A percentile compares a stretch with the other conserved stretches of the same genome.
Conservation (phyloP, 2,797 vertebrate species). For the Paguma larvata region DNA sequence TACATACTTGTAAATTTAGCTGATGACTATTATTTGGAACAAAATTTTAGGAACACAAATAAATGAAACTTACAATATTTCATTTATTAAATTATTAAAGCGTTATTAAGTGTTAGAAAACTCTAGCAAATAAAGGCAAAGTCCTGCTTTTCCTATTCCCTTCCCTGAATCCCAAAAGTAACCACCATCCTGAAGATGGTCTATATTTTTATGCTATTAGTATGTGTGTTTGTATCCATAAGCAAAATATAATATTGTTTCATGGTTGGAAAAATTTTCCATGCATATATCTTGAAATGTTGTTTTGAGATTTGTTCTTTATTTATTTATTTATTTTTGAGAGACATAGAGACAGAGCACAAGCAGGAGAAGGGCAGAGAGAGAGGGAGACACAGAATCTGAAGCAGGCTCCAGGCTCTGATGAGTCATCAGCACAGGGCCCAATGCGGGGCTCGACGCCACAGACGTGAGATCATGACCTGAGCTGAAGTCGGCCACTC, state of each 20-base stretch:
- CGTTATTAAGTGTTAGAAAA: neutral
- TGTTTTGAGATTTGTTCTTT: neutral
- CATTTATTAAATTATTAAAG: neutral
- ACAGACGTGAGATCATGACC: too few relatives aligned
- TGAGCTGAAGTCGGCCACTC: too few relatives aligned
- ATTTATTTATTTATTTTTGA: too few relatives aligned
- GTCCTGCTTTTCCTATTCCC: neutral
- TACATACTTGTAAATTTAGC: neutral
- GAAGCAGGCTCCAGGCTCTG: too few relatives aligned
- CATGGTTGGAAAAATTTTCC: neutral
- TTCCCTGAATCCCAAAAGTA: neutral
- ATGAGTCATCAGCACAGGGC: too few relatives aligned
- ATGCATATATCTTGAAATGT: neutral
- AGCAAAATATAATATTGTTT: slow-evolving; percentile 13
- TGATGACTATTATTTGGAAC: neutral
- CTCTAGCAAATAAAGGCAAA: neutral
- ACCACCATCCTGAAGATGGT: neutral
- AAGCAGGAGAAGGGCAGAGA: too few relatives aligned
- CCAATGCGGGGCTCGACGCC: too few relatives aligned
- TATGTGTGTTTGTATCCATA: neutral
- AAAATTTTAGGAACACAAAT: neutral
- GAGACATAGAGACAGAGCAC: too few relatives aligned
- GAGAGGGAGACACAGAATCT: too few relatives aligned
- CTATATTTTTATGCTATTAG: neutral
- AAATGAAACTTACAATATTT: neutral